A percentile compares a stretch with the other conserved stretches of the same genome.
These are phyloP conservation scores for Poeciliopsis retropinna DNA, from an alignment of 2,113 vertebrate genomes.

Conservation along the genomic window DNA sequence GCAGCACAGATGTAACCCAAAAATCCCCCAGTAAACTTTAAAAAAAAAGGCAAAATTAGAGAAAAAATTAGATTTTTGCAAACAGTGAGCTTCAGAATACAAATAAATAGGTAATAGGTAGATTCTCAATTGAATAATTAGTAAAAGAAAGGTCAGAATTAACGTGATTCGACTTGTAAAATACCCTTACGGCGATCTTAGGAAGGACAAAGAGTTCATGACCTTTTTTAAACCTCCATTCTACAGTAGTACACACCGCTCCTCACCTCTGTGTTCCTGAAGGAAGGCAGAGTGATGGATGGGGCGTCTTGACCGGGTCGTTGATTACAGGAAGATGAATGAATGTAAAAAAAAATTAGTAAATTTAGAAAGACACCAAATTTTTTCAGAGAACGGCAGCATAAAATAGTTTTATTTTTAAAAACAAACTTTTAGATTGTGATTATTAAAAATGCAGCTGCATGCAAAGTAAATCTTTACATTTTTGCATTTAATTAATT, in stretches of 20 bases:
- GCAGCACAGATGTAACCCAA: conserved; percentile 28
- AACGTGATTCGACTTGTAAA: background rate
- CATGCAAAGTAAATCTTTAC: background rate
- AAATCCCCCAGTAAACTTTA: background rate
- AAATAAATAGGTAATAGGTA: background rate
- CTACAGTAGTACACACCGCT: background rate
- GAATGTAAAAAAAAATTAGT: conserved; percentile 53
- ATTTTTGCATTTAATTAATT: background rate
- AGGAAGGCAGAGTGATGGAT: conserved; percentile 43
- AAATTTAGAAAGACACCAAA: conserved; percentile 56
- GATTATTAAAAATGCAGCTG: background rate
- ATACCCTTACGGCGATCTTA: background rate
- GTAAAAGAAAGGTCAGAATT: background rate
- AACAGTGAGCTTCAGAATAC: background rate
- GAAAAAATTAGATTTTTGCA: no score
- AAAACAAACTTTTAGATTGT: background rate
- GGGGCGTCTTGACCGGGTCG: conserved; percentile 34
- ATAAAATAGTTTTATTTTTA: background rate
- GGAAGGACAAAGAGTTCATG: background rate
- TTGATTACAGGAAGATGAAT: conserved; percentile 73
- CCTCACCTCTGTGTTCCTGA: conserved; percentile 23
- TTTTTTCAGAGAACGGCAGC: background rate
- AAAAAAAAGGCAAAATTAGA: no score
- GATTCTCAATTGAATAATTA: background rate
- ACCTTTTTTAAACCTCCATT: background rate